phyloP scores from a whole-genome alignment of 2,888 invertebrate genomes.

The Blastobasis lacticolella region DNA sequence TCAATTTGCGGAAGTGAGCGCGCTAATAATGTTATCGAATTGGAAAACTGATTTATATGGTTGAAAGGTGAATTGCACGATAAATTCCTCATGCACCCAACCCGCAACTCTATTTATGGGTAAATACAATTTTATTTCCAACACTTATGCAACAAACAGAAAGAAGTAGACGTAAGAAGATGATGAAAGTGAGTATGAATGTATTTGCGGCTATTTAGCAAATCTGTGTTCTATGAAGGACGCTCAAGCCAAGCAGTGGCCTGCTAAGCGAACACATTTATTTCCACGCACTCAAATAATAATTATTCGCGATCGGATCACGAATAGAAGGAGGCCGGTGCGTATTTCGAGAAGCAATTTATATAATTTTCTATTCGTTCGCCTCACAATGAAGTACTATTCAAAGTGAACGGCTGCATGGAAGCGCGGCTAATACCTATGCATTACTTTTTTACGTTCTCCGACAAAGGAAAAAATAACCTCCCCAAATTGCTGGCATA shows the following conservation, averaged over 20 bases:
- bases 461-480: constrained; percentile 28
- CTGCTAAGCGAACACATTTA: too few relatives aligned
- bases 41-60: too few relatives aligned
- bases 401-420: constrained; percentile 44
- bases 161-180: too few relatives aligned
- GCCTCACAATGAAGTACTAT: constrained; percentile 47
- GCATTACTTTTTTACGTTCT: constrained; percentile 46
- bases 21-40: constrained; percentile 3
- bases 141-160: too few relatives aligned
- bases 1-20: constrained; percentile 25
- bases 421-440: constrained; percentile 46
- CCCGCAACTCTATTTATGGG: too few relatives aligned
- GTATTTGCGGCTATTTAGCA: too few relatives aligned
- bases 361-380: constrained; percentile 56
- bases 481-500: constrained; percentile 14
- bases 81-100: too few relatives aligned
- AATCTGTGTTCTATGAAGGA: too few relatives aligned
- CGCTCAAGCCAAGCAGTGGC: too few relatives aligned
- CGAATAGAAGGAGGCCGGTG: constrained; percentile 22
- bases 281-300: constrained; percentile 16
- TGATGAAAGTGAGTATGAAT: too few relatives aligned
- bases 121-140: too few relatives aligned
- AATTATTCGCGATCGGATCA: constrained; percentile 45
- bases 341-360: constrained; percentile 53
- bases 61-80: too few relatives aligned